Percentiles rank a stretch among this genome's conserved stretches.
phyloP scores from a whole-genome alignment of 2,113 vertebrate species.

The Podilymbus podiceps region DNA sequence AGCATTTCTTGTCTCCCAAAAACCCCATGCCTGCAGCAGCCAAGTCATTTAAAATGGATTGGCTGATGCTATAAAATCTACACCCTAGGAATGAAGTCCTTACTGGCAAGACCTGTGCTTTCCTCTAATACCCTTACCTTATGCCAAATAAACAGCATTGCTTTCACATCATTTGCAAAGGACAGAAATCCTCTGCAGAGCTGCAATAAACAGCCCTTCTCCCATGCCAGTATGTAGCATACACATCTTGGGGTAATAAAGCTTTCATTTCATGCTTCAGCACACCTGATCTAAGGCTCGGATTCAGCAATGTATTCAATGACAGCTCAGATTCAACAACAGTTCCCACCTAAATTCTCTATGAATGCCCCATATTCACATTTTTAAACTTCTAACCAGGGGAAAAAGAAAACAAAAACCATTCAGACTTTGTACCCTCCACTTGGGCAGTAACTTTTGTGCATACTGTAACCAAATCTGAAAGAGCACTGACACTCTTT shows the following conservation, averaged over 20 bases:
- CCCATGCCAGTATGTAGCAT: not conserved
- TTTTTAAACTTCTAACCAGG: not conserved
- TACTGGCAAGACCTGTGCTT: not conserved
- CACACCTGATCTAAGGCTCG: not conserved
- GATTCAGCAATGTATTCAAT: not conserved
- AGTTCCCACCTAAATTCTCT: not conserved
- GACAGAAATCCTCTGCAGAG: constrained; percentile 5
- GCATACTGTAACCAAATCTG: not conserved
- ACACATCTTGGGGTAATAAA: not conserved
- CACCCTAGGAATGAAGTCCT: not conserved
- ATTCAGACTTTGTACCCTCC: not conserved
- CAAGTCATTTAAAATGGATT: not conserved
- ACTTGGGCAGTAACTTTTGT: not conserved
- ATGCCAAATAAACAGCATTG: not conserved
- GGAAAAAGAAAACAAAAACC: not conserved
- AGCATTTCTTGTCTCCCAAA: not conserved
- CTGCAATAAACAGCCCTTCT: not conserved
- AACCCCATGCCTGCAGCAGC: not conserved
- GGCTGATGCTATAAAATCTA: not conserved
- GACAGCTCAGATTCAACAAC: not conserved
- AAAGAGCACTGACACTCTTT: not conserved
- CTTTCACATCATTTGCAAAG: not conserved
- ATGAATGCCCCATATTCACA: not conserved
- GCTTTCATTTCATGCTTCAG: constrained; percentile 22
- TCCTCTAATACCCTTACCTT: not conserved